Percentiles rank a stretch among this genome's conserved stretches.
Evolutionary conservation across 2,113 vertebrate genomes (phyloP).

Genomic region (Amblyornis subalaris): DNA sequence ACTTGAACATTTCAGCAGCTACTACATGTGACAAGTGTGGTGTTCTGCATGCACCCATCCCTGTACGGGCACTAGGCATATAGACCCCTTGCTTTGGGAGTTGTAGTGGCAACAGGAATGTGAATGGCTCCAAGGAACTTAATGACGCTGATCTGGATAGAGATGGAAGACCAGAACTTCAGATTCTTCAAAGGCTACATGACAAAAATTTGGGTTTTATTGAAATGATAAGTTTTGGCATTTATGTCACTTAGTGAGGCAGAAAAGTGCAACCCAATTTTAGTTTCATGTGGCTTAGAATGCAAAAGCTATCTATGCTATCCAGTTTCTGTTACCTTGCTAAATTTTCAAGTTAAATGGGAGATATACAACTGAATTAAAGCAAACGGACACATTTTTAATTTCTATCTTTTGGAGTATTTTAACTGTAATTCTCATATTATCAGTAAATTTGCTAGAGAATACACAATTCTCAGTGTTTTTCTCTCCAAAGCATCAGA

Average conservation of each 20-base stretch:
- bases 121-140: neutral
- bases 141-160: neutral
- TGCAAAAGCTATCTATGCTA: neutral
- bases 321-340: neutral
- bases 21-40: rapidly evolving
- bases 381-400: neutral
- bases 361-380: neutral
- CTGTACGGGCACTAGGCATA: rapidly evolving
- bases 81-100: rapidly evolving
- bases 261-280: rapidly evolving
- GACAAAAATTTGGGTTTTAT: neutral
- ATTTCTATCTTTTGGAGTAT: neutral
- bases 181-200: neutral
- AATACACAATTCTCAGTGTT: neutral
- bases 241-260: rapidly evolving
- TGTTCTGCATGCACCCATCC: neutral
- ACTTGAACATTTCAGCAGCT: neutral
- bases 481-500: neutral
- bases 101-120: rapidly evolving
- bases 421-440: neutral
- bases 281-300: neutral
- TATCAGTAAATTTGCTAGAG: neutral
- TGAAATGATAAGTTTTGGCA: rapidly evolving
- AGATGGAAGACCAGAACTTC: neutral
- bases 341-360: neutral